Conservation (phyloP, 2,113 vertebrate species). For the Pteruthius melanotis region DNA sequence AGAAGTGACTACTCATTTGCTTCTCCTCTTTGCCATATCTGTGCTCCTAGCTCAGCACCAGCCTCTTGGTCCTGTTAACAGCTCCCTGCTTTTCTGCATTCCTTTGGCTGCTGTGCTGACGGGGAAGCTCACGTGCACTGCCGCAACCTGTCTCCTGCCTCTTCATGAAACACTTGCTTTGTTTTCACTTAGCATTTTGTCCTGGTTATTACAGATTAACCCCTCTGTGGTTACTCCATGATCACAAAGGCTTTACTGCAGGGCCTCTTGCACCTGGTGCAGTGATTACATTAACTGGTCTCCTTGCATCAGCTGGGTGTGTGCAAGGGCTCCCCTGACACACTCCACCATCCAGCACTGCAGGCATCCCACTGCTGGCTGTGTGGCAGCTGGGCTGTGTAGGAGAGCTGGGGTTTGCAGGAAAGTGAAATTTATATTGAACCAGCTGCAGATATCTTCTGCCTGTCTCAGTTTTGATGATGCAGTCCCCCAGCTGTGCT, state of each 20-base stretch:
- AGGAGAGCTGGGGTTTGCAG: background rate
- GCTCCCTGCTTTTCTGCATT: slow-evolving; percentile 8
- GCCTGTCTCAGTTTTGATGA: background rate
- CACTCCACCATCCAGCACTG: background rate
- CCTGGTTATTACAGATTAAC: background rate
- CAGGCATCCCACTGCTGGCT: background rate
- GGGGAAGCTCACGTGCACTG: background rate
- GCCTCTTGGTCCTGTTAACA: background rate
- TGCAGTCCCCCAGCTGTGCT: background rate
- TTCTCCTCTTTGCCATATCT: background rate
- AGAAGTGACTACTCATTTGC: background rate
- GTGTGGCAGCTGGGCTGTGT: background rate
- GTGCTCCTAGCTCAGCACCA: background rate
- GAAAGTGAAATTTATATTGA: background rate
- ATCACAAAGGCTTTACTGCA: background rate
- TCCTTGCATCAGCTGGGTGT: background rate
- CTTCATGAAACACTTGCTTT: background rate
- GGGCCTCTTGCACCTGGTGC: fast-evolving
- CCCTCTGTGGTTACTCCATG: background rate
- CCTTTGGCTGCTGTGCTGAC: background rate
- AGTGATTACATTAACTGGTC: background rate
- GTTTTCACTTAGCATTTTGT: background rate
- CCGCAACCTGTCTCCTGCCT: background rate
- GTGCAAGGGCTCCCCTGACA: background rate
- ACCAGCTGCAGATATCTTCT: background rate